Conservation (phyloP, 2,797 vertebrate genomes). For the Melanotaenia pygmaea region DNA sequence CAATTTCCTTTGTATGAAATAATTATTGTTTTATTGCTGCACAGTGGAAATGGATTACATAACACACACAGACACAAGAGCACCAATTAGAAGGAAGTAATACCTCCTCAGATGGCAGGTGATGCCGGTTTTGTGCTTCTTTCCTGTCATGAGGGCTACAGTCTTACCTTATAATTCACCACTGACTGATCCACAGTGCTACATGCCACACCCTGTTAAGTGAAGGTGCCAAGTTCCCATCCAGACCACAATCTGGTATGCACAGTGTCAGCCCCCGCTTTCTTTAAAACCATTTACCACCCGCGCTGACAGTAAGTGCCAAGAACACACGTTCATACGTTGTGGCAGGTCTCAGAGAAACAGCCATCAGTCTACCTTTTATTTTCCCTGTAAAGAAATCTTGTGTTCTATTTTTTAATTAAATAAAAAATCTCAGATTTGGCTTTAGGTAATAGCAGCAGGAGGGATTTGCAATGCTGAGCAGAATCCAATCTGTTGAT, state of each 20-base stretch:
- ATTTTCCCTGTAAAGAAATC: conserved; percentile 35
- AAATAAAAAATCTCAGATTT: conserved; percentile 32
- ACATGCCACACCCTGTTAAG: conserved; percentile 78
- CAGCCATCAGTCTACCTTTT: conserved; percentile 27
- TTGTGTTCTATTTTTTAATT: conserved; percentile 18
- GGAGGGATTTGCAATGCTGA: conserved; percentile 73
- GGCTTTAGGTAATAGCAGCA: conserved; percentile 69
- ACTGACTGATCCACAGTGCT: conserved; percentile 66
- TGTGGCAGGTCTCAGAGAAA: conserved; percentile 73
- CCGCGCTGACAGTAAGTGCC: conserved; percentile 66
- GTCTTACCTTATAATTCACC: conserved; percentile 74
- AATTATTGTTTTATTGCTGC: background rate
- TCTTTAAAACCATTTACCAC: conserved; percentile 74
- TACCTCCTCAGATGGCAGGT: conserved; percentile 9
- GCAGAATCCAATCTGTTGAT: conserved; percentile 91
- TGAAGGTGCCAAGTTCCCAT: conserved; percentile 62
- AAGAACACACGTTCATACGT: conserved; percentile 66
- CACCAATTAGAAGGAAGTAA: conserved; percentile 17
- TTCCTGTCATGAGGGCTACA: conserved; percentile 50
- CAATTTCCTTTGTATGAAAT: conserved; percentile 33
- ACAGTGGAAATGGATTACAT: background rate
- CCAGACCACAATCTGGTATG: conserved; percentile 60
- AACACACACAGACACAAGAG: background rate
- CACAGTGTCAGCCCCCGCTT: conserved; percentile 53
- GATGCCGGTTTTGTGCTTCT: conserved; percentile 40